These are phyloP conservation scores for Campylorhamphus procurvoides DNA, from an alignment of 2,113 vertebrate genomes.

Conservation along the genomic window DNA sequence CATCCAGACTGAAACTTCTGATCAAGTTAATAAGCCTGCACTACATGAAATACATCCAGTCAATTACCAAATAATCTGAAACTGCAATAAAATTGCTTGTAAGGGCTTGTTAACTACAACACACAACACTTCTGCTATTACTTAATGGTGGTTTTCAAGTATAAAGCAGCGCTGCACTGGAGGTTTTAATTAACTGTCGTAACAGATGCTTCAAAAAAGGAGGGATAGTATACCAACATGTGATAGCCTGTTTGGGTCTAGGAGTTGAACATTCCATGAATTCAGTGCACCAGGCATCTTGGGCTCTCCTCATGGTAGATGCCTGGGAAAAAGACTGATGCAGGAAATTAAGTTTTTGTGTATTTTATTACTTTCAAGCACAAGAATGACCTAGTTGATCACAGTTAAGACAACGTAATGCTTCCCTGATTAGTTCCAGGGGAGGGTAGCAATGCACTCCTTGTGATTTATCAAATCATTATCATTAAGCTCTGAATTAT, in stretches of 20 bases:
- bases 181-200: not conserved
- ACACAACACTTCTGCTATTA: not conserved
- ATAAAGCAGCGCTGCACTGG: not conserved
- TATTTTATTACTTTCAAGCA: not conserved
- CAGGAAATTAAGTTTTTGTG: not conserved
- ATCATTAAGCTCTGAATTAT: too few relatives aligned
- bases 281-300: not conserved
- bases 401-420: too few relatives aligned
- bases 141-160: not conserved
- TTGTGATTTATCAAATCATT: too few relatives aligned
- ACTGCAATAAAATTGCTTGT: not conserved
- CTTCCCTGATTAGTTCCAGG: too few relatives aligned
- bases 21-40: not conserved
- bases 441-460: too few relatives aligned
- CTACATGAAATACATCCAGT: not conserved
- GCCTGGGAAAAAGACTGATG: not conserved
- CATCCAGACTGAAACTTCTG: not conserved
- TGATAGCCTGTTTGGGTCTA: not conserved
- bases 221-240: not conserved
- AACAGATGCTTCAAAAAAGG: not conserved
- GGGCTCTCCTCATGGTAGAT: not conserved
- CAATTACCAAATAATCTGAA: not conserved
- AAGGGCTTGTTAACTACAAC: slow-evolving; percentile 14
- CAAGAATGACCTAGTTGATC: too few relatives aligned
- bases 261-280: not conserved